Percentiles rank a stretch among this genome's conserved stretches.
phyloP scores from a whole-genome alignment of 2,113 vertebrate species.

The Maylandia zebra region DNA sequence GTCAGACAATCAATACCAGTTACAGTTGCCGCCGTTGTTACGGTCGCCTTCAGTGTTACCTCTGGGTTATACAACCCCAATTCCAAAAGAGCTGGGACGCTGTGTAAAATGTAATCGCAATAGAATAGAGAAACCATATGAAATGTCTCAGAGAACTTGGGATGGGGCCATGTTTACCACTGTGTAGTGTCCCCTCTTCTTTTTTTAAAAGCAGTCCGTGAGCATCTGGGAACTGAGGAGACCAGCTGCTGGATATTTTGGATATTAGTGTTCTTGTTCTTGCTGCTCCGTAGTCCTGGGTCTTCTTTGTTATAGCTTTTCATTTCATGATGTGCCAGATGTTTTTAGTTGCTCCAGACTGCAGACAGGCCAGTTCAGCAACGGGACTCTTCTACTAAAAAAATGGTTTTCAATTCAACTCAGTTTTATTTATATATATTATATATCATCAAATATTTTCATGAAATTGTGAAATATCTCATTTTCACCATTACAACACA shows the following conservation, averaged over 20 bases:
- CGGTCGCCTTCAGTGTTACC: neutral
- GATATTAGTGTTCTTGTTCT: neutral
- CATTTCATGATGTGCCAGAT: neutral
- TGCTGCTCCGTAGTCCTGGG: neutral
- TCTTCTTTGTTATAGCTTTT: neutral
- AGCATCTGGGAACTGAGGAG: neutral
- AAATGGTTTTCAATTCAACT: neutral
- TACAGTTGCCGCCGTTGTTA: neutral
- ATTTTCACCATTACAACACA: neutral
- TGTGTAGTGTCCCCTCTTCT: neutral
- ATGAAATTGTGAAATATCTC: neutral
- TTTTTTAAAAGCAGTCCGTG: neutral
- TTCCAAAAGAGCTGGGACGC: neutral
- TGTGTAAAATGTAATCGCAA: neutral
- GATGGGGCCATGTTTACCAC: neutral
- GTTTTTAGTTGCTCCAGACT: neutral
- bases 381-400: neutral
- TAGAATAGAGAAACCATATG: neutral
- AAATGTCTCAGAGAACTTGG: neutral
- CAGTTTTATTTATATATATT: neutral
- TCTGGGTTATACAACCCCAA: neutral
- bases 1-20: conserved; percentile 45
- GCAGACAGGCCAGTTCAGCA: neutral
- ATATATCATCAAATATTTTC: neutral
- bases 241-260: neutral